Conservation (phyloP, 1,140 invertebrate species). For the Bursaphelenchus mucronatus region DNA sequence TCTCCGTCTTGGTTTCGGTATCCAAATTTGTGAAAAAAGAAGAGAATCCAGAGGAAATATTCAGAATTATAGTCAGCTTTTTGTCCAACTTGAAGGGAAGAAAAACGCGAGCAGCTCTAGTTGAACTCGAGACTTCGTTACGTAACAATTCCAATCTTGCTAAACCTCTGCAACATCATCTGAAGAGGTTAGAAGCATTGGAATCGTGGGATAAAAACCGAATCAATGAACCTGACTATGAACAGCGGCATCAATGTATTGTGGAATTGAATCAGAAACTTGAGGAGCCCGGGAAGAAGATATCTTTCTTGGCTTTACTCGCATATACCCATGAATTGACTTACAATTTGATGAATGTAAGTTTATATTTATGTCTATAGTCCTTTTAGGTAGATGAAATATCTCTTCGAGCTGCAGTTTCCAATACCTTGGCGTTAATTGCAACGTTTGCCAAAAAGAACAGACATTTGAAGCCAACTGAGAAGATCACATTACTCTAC, state of each 20-base stretch:
- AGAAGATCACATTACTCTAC: conserved; percentile 20
- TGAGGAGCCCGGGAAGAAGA: conserved; percentile 69
- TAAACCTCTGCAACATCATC: conserved; percentile 1
- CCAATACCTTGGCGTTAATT: conserved; percentile 9
- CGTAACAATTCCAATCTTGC: conserved; percentile 4
- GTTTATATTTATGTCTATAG: too few species aligned
- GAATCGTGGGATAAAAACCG: conserved; percentile 80
- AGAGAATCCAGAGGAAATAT: conserved; percentile 20
- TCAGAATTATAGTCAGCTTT: conserved; percentile 12
- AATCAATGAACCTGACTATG: conserved; percentile 86
- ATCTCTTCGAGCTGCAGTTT: conserved; percentile 64
- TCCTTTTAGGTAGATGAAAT: conserved; percentile 20
- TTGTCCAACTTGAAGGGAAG: conserved; percentile 16
- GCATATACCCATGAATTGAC: conserved; percentile 23
- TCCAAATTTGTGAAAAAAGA: conserved; percentile 10
- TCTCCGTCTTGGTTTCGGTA: conserved; percentile 14
- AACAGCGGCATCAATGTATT: conserved; percentile 71
- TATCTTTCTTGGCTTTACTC: conserved; percentile 69
- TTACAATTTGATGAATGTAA: conserved; percentile 19
- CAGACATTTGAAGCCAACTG: conserved; percentile 8
- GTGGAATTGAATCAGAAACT: conserved; percentile 66
- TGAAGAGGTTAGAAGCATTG: conserved; percentile 64
- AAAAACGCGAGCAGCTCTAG: conserved; percentile 10
- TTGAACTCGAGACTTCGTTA: conserved; percentile 8
- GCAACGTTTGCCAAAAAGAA: conserved; percentile 12